These are phyloP conservation scores for Hypotaenidia philippensis DNA, from an alignment of 2,797 vertebrate species.

Conservation along the genomic window DNA sequence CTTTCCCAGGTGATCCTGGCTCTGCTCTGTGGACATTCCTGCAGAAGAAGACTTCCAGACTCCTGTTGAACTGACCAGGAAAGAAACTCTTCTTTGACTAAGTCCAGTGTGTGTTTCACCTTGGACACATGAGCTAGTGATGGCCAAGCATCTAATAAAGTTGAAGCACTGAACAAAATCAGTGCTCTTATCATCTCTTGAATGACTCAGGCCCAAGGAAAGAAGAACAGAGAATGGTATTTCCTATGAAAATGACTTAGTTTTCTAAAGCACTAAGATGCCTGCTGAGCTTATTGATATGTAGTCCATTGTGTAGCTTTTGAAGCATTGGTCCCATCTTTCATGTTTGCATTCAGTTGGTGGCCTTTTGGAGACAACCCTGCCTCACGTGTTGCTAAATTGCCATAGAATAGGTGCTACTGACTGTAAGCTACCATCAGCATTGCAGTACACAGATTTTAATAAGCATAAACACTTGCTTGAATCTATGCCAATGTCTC, in stretches of 20 bases:
- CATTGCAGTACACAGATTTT: background rate
- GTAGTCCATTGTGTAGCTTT: background rate
- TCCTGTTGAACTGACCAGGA: background rate
- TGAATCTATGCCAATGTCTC: background rate
- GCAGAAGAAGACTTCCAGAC: background rate
- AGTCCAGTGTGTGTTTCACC: background rate
- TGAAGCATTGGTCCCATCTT: background rate
- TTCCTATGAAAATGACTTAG: slow-evolving; percentile 55
- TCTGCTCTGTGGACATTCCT: background rate
- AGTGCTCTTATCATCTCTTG: slow-evolving; percentile 33
- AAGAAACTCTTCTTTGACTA: background rate
- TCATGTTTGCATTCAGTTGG: background rate
- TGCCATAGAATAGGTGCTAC: background rate
- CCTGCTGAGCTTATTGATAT: background rate
- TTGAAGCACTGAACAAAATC: slow-evolving; percentile 57
- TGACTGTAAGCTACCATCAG: background rate
- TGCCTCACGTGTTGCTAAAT: background rate
- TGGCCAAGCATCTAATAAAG: background rate
- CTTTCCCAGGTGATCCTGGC: background rate
- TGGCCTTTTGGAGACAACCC: background rate
- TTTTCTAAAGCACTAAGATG: background rate
- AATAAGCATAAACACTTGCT: background rate
- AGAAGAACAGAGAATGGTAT: background rate
- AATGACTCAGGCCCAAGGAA: background rate
- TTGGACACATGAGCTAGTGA: background rate